phyloP scores from a whole-genome alignment of 2,888 invertebrate species.

The Perithous albicinctus region DNA sequence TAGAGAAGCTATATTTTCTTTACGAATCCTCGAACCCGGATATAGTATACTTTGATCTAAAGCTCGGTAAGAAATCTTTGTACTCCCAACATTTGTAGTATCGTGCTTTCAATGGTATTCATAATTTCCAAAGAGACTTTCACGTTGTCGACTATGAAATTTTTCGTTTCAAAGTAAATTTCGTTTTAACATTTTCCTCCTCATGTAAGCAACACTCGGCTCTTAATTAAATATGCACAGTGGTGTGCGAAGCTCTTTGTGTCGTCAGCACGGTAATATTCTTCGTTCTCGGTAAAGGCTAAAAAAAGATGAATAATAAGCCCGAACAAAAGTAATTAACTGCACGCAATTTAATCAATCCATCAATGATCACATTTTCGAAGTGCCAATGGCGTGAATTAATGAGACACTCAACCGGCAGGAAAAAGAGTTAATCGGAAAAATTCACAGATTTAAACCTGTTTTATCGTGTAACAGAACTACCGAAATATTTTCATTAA shows the following conservation, averaged over 20 bases:
- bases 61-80: conserved; percentile 18
- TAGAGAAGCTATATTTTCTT: conserved; percentile 16
- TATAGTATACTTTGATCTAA: no score
- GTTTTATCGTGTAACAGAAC: no score
- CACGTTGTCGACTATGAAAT: neutral
- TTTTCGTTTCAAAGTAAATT: neutral
- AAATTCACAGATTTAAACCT: no score
- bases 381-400: neutral
- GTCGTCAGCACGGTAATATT: conserved; percentile 9
- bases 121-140: neutral
- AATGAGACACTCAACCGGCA: conserved; percentile 5
- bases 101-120: neutral
- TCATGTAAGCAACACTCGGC: conserved; percentile 7
- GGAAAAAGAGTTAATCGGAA: neutral
- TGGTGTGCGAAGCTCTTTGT: neutral
- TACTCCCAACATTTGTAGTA: neutral
- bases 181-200: conserved; percentile 8
- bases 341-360: conserved; percentile 44
- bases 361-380: conserved; percentile 20
- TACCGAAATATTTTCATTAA: no score
- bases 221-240: conserved; percentile 37
- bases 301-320: neutral
- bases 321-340: conserved; percentile 35
- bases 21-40: neutral
- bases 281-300: conserved; percentile 22